Evolutionary conservation across 2,113 vertebrate species (phyloP).

Genomic region (Catagonus wagneri): DNA sequence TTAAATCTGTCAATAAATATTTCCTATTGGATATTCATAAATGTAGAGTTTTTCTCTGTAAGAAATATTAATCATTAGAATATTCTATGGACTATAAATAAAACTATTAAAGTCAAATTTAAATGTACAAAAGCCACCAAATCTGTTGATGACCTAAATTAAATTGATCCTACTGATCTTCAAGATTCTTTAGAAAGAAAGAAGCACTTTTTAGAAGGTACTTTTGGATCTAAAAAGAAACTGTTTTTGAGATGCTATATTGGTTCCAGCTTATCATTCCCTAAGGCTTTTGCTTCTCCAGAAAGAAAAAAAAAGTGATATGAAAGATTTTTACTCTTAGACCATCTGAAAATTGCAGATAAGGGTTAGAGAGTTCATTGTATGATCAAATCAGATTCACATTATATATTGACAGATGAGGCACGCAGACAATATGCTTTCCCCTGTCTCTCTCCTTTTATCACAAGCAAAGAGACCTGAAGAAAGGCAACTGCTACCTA

Average conservation of each 20-base stretch:
- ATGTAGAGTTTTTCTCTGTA: background rate
- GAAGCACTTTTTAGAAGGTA: slow-evolving; percentile 53
- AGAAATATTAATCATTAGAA: background rate
- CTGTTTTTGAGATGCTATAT: slow-evolving; percentile 50
- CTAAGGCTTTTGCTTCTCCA: slow-evolving; percentile 63
- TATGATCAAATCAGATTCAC: background rate
- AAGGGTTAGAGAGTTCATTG: slow-evolving; percentile 58
- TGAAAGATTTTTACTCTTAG: slow-evolving; percentile 69
- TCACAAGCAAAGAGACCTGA: slow-evolving; percentile 39
- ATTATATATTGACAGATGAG: background rate
- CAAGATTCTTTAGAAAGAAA: slow-evolving; percentile 31
- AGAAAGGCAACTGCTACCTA: background rate
- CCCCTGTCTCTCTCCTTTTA: background rate
- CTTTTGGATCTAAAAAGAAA: slow-evolving; percentile 49
- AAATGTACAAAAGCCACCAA: slow-evolving; percentile 46
- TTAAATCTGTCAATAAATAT: background rate
- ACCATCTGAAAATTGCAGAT: slow-evolving; percentile 68
- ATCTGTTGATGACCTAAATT: background rate
- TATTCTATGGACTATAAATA: background rate
- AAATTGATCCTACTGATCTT: slow-evolving; percentile 10
- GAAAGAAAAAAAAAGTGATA: background rate
- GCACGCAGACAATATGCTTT: background rate
- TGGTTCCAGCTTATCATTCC: slow-evolving; percentile 63
- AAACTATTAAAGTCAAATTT: slow-evolving; percentile 54
- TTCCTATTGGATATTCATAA: background rate